Base-by-base conservation (phyloP, 2,113 vertebrate species). In the Tympanuchus pallidicinctus region DNA sequence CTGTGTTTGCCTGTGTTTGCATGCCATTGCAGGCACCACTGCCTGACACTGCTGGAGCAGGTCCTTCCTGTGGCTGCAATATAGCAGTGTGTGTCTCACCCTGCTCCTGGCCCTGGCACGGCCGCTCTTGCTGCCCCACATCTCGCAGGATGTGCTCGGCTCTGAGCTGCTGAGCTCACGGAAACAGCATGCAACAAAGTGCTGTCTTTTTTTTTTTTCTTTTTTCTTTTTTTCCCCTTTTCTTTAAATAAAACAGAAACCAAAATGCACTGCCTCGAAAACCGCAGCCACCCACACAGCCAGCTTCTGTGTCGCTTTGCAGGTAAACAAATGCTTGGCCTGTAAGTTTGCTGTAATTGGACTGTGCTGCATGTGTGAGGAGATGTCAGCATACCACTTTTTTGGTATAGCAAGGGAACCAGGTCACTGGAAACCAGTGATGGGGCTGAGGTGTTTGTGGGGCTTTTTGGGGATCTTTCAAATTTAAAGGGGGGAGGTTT, bases 331-430 rank as follows among this genome's bases (percentile, higher is more conserved):
- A 52, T n/a, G 63, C 61, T 86, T 83, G 42, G 21, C 63, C 85
- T 61, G 21, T 42, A 32, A 19, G 87, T 36, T 34, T 76, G 95
- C 96, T 97, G 72, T 95, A 95, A 97, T 97, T 97, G 97, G 94
- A 84, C 73, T 28, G 66, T 57, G 59, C 69, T 79, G 94, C 90
- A 94, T 96, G 97, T 96, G 95, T 77, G n/a, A 77, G 11, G 90
- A 85, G 75, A 74, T 96, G 96, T 72, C 40, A 36, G 67, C 60
- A 73, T 93, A 85, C 52, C 40, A 1, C 50, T 57, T 72, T n/a
- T 59, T n/a, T 30, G 81, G 67, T 22, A 8, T 36, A 25, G 75
- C 84, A 91, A 90, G 96, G 91, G 94, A 97, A 96, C n/a, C 86
- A 90, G 95, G 94, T 91, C 91, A 86, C 74, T 47, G 82, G 88